Percentiles rank a stretch among this genome's conserved stretches.
Evolutionary conservation across 2,113 vertebrate species (phyloP).

Genomic region (Channa maculata): DNA sequence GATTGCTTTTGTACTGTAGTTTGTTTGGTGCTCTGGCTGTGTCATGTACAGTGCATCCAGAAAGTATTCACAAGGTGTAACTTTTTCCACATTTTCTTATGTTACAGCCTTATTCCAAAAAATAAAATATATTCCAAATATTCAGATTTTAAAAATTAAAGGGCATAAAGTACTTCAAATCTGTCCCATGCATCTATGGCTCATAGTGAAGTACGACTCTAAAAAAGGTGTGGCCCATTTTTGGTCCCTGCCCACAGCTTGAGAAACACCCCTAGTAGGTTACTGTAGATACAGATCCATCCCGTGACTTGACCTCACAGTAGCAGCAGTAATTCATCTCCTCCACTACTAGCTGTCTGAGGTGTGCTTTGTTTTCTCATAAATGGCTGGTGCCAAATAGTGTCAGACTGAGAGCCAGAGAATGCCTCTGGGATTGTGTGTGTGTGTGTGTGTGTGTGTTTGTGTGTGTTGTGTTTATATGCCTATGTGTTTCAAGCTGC

Average conservation of each 20-base stretch:
- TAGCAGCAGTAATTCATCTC: slow-evolving; percentile 65
- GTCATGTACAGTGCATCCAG: background rate
- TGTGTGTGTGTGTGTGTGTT: slow-evolving; percentile 27
- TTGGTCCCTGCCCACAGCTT: slow-evolving; percentile 27
- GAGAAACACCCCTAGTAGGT: slow-evolving; percentile 25
- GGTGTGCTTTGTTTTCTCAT: slow-evolving; percentile 71
- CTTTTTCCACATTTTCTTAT: no score
- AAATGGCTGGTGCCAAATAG: slow-evolving; percentile 64
- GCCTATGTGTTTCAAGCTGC: slow-evolving; percentile 52
- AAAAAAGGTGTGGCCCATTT: slow-evolving; percentile 21
- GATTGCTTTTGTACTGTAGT: slow-evolving; percentile 47
- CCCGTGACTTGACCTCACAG: slow-evolving; percentile 58
- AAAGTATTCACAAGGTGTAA: no score
- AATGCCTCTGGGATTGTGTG: slow-evolving; percentile 55
- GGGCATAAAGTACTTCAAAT: background rate
- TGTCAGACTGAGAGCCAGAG: slow-evolving; percentile 54
- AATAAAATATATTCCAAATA: background rate
- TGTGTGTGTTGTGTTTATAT: slow-evolving; percentile 32
- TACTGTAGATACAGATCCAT: slow-evolving; percentile 40
- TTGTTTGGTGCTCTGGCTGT: slow-evolving; percentile 41
- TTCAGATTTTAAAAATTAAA: slow-evolving; percentile 13
- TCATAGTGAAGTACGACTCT: slow-evolving; percentile 14
- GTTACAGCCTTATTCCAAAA: no score
- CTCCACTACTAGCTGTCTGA: slow-evolving; percentile 51
- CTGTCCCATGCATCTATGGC: background rate